Base-by-base conservation (phyloP, 2,888 invertebrate genomes). In the Protodeltote pygarga region DNA sequence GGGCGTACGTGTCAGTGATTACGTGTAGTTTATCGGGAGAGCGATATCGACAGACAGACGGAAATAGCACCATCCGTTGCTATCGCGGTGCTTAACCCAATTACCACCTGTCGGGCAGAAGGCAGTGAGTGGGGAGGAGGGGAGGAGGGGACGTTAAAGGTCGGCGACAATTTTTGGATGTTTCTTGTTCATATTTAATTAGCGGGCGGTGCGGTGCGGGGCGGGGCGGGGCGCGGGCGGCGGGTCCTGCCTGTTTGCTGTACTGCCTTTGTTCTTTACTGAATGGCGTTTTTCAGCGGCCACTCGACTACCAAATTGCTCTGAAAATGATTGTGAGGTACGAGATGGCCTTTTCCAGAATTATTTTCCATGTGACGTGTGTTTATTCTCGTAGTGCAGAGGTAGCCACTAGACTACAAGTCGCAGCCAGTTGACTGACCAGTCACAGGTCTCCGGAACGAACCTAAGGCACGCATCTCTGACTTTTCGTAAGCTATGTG, bases 141-240 rank as follows among this genome's bases (percentile, higher is more conserved):
- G 2, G 4, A 23, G 15, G 23, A 28, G 2, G 3, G 2, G 28
- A 32, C 37, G 54, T 42, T 32, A 54, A 28, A 49, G 49, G 32
- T 41, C 37, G 33, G 42, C 13, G 49, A 45, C 66, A 48, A 48
- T 54, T 63, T 63, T 65, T 63, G 62, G 32, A 55, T 47, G 47
- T 65, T 65, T 44, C 62, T 49, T 60, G 50, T 63, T 54, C 44
- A 63, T 63, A 54, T 65, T 54, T 53, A 65, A 63, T 65, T 45
- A 61, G 42, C 19, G 38, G n/a, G n/a, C n/a, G n/a, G n/a, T n/a
- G n/a, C n/a, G n/a, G n/a, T n/a, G n/a, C n/a, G n/a, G n/a, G n/a
- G n/a, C n/a, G n/a, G n/a, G n/a, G n/a, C n/a, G n/a, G n/a, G n/a
- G n/a, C n/a, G n/a, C n/a, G n/a, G n/a, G 50, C 38, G 44, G 40